These are phyloP conservation scores for Echinops telfairi DNA, from an alignment of 2,113 vertebrate species.

Conservation along the genomic window DNA sequence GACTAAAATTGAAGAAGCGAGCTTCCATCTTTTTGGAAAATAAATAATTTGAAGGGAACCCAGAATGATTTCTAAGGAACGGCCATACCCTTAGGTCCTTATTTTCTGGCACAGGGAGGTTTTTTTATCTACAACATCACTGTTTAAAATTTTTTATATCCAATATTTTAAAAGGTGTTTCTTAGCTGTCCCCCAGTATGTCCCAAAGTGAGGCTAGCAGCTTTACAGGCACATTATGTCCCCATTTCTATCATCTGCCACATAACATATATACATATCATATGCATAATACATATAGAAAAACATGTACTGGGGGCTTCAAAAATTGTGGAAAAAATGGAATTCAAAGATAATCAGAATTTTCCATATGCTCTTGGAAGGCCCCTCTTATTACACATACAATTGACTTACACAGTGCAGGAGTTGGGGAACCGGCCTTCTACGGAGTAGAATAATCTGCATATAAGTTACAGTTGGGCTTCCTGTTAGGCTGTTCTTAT, in stretches of 20 bases:
- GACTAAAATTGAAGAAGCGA: background rate
- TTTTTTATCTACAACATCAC: background rate
- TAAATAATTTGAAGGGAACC: constrained; percentile 7
- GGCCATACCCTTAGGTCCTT: background rate
- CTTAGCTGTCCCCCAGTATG: background rate
- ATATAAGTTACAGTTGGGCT: no score
- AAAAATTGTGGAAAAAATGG: no score
- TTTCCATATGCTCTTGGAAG: no score
- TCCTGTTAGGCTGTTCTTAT: no score
- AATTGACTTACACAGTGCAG: no score
- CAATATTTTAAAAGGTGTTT: background rate
- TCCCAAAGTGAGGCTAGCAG: background rate
- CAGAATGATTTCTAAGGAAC: constrained; percentile 17
- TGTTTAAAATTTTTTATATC: background rate
- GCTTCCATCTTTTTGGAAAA: constrained; percentile 35
- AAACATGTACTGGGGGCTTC: no score
- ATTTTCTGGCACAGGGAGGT: background rate
- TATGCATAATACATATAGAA: no score
- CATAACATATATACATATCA: no score
- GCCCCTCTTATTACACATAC: no score
- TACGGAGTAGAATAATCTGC: no score
- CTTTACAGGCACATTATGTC: background rate
- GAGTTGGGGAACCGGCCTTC: no score
- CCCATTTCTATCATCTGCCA: background rate
- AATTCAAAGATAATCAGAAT: no score